These are phyloP conservation scores for Porites rus DNA, from an alignment of 92 coral and sea anemone genomes.

Conservation along the genomic window DNA sequence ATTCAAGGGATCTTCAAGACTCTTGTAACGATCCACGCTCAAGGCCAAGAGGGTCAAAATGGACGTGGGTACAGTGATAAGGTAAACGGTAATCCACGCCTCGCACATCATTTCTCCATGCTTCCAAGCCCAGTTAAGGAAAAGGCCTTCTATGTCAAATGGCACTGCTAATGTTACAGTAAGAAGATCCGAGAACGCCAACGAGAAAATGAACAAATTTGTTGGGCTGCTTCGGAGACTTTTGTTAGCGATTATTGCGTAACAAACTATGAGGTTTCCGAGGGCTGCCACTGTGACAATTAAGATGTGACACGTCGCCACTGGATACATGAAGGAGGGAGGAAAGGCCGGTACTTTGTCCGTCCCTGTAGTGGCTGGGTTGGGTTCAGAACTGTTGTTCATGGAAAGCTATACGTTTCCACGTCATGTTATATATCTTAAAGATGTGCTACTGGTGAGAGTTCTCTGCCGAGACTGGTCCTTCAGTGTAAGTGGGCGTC, in stretches of 20 bases:
- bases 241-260: conserved; percentile 48
- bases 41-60: conserved; percentile 79
- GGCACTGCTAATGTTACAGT: conserved; percentile 66
- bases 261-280: conserved; percentile 68
- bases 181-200: conserved; percentile 68
- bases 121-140: conserved; percentile 63
- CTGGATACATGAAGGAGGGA: conserved; percentile 16
- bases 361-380: neutral
- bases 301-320: neutral
- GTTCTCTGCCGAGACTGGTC: too few relatives aligned
- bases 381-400: conserved; percentile 13
- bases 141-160: conserved; percentile 77
- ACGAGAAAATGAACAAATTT: conserved; percentile 54
- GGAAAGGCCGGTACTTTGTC: neutral
- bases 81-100: conserved; percentile 70
- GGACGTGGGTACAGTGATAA: conserved; percentile 80
- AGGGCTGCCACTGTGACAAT: conserved; percentile 40
- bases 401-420: neutral
- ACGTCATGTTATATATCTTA: too few relatives aligned
- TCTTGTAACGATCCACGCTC: conserved; percentile 81
- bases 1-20: conserved; percentile 78
- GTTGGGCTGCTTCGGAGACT: conserved; percentile 67
- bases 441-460: too few relatives aligned
- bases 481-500: too few relatives aligned
- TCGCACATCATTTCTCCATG: conserved; percentile 76